These are phyloP conservation scores for Cydia pomonella DNA, from an alignment of 1,140 invertebrate species.

Conservation along the genomic window DNA sequence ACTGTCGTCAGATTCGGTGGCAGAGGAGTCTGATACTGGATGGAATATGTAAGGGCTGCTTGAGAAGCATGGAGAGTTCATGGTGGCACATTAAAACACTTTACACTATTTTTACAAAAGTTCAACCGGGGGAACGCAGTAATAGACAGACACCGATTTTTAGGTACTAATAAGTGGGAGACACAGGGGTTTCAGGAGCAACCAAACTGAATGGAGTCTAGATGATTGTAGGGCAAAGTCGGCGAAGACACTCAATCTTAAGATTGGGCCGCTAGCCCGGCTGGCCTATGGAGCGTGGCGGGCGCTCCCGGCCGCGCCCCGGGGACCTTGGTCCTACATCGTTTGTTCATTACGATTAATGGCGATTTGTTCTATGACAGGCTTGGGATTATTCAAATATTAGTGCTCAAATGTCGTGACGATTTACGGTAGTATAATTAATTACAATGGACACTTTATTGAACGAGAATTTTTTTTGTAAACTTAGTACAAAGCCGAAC, in stretches of 20 bases:
- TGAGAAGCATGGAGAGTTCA: constrained; percentile 70
- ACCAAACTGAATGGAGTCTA: constrained; percentile 51
- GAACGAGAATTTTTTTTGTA: too few species aligned
- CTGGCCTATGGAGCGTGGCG: constrained; percentile 52
- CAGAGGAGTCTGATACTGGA: constrained; percentile 71
- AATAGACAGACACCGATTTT: constrained; percentile 36
- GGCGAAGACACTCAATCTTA: constrained; percentile 55
- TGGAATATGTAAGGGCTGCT: constrained; percentile 71
- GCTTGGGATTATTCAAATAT: constrained; percentile 15
- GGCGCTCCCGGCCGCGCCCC: constrained; percentile 61
- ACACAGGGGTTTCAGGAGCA: constrained; percentile 37
- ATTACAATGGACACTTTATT: too few species aligned
- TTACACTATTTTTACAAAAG: background rate
- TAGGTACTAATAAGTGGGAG: constrained; percentile 11
- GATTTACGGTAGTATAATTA: background rate
- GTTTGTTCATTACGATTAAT: constrained; percentile 29
- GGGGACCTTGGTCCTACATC: constrained; percentile 55
- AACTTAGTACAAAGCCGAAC: too few species aligned
- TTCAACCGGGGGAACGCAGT: background rate
- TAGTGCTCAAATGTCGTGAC: background rate
- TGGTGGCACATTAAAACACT: background rate
- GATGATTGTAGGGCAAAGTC: constrained; percentile 55
- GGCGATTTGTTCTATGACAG: constrained; percentile 26
- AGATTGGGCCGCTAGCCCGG: constrained; percentile 44
- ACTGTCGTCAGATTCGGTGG: constrained; percentile 74